Base-by-base conservation (phyloP, 2,113 vertebrate species). In the Perca fluviatilis region DNA sequence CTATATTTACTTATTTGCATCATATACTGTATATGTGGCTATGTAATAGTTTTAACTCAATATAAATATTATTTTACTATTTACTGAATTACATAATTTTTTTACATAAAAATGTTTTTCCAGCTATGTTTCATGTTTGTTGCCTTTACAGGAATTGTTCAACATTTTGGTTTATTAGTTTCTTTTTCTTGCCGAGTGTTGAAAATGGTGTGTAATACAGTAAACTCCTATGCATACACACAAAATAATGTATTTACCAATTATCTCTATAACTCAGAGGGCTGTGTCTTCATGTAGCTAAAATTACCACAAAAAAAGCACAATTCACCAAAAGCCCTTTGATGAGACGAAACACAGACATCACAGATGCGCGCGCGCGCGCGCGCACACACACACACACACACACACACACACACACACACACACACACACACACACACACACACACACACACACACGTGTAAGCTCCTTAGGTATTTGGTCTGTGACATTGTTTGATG, bases 401-500 rank as follows among this genome's bases (percentile, higher is more conserved):
- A 49, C 14, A 51, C 49, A 51, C 56, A 57, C 54, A 57, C 23
- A 54, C 53, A 30, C 57, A 60, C 57, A 60, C 57, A 30, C 25
- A 30, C 57, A 30, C 57, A 60, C 25, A 60, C 25, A 60, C 25
- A 60, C 63, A 66, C 63, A 49, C 7, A 64, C 21, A 73, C 19
- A 68, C 2, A 67, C 61, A 53, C n/a, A 46, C 30, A 33, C 43
- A 25, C 63, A 25, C 63, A 47, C 2, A n/a, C 6, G 27, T 23
- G 5, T 83, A 47, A 83, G 72, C 80, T 80, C 36, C 54, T 77
- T 61, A 66, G n/a, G 62, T 76, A 72, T 61, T 51, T 25, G 58
- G 40, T 74, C 72, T 83, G 67, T 76, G 77, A 68, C 73, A 57
- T 0, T 36, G 62, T 80, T 83, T 80, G 85, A 77, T 83, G 67